Percentiles rank a stretch among this genome's conserved stretches.
Evolutionary conservation across 2,888 invertebrate genomes (phyloP).

Genomic region (Pterobdella sp.): DNA sequence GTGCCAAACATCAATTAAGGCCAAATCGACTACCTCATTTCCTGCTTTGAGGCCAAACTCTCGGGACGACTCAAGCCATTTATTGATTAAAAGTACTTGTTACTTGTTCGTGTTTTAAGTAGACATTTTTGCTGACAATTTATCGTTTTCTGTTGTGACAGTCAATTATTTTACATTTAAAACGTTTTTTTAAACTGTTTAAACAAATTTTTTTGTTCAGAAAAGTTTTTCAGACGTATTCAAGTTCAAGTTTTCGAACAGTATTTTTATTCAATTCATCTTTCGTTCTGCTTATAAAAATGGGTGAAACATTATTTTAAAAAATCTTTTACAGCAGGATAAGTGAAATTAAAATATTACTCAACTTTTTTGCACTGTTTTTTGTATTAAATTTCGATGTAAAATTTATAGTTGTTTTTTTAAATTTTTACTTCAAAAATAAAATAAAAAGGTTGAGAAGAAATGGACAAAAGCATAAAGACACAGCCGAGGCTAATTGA

Average conservation of each 20-base stretch:
- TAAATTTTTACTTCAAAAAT: too few relatives aligned
- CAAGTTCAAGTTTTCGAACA: background rate
- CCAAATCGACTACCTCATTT: conserved; percentile 11
- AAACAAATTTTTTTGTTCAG: too few relatives aligned
- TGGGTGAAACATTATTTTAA: too few relatives aligned
- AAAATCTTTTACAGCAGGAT: too few relatives aligned
- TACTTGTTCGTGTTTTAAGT: background rate
- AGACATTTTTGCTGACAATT: background rate
- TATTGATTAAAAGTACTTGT: background rate
- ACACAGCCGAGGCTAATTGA: background rate
- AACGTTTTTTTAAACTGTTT: background rate
- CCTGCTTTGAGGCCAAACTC: conserved; percentile 15
- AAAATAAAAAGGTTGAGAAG: too few relatives aligned
- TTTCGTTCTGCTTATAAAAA: too few relatives aligned
- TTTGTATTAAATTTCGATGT: too few relatives aligned
- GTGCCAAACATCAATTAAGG: conserved; percentile 11
- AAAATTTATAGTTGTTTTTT: too few relatives aligned
- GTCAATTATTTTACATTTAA: too few relatives aligned
- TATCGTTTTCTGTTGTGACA: conserved; percentile 7
- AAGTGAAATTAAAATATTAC: too few relatives aligned
- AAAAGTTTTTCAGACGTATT: too few relatives aligned
- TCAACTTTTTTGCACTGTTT: too few relatives aligned
- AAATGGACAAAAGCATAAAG: background rate
- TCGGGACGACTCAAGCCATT: conserved; percentile 3
- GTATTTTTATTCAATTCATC: background rate